phyloP scores from a whole-genome alignment of 2,888 invertebrate genomes.

The Cartodere bifasciata region DNA sequence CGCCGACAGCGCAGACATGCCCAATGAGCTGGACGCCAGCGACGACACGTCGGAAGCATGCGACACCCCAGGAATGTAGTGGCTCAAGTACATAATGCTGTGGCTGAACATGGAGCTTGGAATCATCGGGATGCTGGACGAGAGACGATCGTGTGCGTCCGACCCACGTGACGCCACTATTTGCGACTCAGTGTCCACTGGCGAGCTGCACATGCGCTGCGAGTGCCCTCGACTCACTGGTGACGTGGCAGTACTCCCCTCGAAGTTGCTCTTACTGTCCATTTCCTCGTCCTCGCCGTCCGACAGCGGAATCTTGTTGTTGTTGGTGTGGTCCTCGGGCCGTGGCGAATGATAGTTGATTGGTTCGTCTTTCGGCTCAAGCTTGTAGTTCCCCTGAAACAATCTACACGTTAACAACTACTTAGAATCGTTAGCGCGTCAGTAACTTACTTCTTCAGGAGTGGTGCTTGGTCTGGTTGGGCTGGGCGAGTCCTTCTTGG shows the following conservation, averaged over 20 bases:
- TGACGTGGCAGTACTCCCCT: constrained; percentile 19
- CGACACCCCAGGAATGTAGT: constrained; percentile 57
- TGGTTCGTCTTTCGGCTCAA: constrained; percentile 30
- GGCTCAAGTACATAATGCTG: constrained; percentile 86
- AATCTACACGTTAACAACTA: too few species aligned
- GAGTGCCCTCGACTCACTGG: constrained; percentile 21
- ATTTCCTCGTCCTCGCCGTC: constrained; percentile 40
- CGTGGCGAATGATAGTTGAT: constrained; percentile 36
- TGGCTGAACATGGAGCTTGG: constrained; percentile 82
- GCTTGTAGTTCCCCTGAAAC: constrained; percentile 28
- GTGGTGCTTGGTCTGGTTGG: constrained; percentile 32
- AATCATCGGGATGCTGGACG: constrained; percentile 59
- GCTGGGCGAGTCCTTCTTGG: constrained; percentile 46
- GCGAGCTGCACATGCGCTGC: constrained; percentile 28
- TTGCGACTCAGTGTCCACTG: constrained; percentile 24
- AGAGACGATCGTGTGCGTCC: constrained; percentile 34
- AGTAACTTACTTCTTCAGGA: constrained; percentile 29
- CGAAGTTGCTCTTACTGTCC: constrained; percentile 25
- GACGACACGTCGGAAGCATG: constrained; percentile 40
- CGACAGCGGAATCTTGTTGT: constrained; percentile 38
- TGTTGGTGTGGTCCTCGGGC: constrained; percentile 43
- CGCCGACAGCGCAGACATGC: constrained; percentile 48
- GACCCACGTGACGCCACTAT: constrained; percentile 26
- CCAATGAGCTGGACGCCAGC: constrained; percentile 42
- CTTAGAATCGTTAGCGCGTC: constrained; percentile 6